Conservation (phyloP, 2,888 invertebrate genomes). For the Chymomyza caudatula region DNA sequence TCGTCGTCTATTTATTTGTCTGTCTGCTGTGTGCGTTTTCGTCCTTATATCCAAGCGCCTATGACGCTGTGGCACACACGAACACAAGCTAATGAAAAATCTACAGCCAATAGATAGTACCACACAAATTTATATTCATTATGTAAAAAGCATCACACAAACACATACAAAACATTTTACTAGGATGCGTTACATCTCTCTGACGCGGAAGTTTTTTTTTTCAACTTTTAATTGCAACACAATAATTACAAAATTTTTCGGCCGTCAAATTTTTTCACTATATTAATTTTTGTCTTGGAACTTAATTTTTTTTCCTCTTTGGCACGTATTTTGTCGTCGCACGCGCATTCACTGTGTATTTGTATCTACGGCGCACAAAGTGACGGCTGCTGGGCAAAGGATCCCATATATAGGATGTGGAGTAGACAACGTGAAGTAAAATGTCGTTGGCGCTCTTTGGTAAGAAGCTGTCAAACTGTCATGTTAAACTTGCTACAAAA, state of each 20-base stretch:
- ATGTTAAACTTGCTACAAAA: background rate
- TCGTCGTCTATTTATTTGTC: background rate
- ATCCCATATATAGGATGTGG: conserved; percentile 3
- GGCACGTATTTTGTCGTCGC: conserved; percentile 46
- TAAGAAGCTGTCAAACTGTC: background rate
- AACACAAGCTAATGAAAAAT: conserved; percentile 1
- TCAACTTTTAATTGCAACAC: background rate
- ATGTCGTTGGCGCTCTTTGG: background rate
- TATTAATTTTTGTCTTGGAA: conserved; percentile 32
- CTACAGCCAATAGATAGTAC: conserved; percentile 7
- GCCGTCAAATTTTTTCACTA: conserved; percentile 44
- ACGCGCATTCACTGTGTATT: conserved; percentile 67
- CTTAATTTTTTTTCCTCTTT: conserved; percentile 23
- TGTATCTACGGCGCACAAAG: conserved; percentile 61
- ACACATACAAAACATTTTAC: background rate
- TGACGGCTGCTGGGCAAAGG: conserved; percentile 54
- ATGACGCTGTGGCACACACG: conserved; percentile 13
- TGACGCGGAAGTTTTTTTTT: background rate
- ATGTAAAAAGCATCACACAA: conserved; percentile 14
- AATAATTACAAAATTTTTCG: conserved; percentile 47
- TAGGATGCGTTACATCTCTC: background rate
- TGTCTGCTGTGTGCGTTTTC: conserved; percentile 19
- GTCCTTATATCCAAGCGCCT: conserved; percentile 2
- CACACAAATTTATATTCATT: conserved; percentile 26
- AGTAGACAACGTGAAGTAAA: conserved; percentile 1